Conservation (phyloP, 2,797 vertebrate species). For the Cetoscarus ocellatus region DNA sequence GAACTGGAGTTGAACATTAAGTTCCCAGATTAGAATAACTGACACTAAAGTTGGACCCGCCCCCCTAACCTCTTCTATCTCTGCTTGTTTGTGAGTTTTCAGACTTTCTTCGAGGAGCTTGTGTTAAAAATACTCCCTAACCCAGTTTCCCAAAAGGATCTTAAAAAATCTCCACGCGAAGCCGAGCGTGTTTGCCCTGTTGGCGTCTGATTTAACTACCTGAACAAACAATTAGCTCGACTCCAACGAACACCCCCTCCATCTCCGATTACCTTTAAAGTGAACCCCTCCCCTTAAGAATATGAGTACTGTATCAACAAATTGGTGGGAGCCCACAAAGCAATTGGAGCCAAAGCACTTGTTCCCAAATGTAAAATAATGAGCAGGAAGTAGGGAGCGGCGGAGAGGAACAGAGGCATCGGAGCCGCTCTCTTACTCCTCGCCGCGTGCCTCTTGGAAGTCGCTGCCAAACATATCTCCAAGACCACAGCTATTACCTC, state of each 20-base stretch:
- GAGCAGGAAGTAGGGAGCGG: slow-evolving; percentile 39
- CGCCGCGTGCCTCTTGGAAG: slow-evolving; percentile 56
- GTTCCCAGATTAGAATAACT: neutral
- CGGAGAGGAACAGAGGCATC: slow-evolving; percentile 32
- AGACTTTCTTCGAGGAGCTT: neutral
- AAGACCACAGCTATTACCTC: slow-evolving; percentile 74
- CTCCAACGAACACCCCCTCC: neutral
- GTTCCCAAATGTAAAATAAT: slow-evolving; percentile 65
- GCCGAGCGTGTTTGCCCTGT: slow-evolving; percentile 24
- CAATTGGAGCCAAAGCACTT: slow-evolving; percentile 64
- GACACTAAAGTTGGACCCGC: neutral
- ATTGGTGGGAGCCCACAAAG: slow-evolving; percentile 68
- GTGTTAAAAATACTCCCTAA: slow-evolving; percentile 6
- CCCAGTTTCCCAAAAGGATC: slow-evolving; percentile 22
- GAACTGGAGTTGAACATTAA: no score
- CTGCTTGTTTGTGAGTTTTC: neutral
- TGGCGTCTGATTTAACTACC: slow-evolving; percentile 31
- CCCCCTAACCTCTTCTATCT: neutral
- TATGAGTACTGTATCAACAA: slow-evolving; percentile 64
- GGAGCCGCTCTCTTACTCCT: slow-evolving; percentile 23
- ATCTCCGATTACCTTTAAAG: slow-evolving; percentile 54
- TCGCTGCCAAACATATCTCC: slow-evolving; percentile 71
- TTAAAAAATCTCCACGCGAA: slow-evolving; percentile 41
- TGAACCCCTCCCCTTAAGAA: slow-evolving; percentile 52
- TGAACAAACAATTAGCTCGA: slow-evolving; percentile 37